Evolutionary conservation across 30 jellyfish, hydroid and myxozoan genomes (phyloP).

Genomic region (Catostylus mosaicus): DNA sequence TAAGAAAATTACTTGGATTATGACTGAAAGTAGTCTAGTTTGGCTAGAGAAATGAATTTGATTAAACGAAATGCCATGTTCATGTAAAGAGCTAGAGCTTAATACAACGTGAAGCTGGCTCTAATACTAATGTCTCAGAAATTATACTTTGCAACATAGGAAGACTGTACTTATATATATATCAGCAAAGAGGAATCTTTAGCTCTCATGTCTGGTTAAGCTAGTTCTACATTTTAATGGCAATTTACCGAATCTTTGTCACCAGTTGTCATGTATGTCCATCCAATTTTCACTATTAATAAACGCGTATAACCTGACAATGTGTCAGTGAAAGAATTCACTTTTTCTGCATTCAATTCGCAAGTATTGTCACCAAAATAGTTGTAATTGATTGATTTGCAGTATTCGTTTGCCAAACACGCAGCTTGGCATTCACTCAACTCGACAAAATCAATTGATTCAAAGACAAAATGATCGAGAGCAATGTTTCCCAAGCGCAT

Average conservation of each 20-base stretch:
- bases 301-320: background rate
- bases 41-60: too few species aligned
- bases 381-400: background rate
- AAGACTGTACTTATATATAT: too few species aligned
- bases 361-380: background rate
- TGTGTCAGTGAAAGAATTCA: background rate
- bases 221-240: too few species aligned
- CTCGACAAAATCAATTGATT: background rate
- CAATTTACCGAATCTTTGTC: background rate
- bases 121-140: too few species aligned
- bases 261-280: constrained; percentile 5
- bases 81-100: too few species aligned
- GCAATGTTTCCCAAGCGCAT: background rate
- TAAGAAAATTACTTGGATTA: too few species aligned
- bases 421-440: background rate
- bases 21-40: too few species aligned
- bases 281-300: background rate
- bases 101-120: too few species aligned
- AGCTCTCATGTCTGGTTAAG: too few species aligned
- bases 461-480: background rate
- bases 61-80: too few species aligned
- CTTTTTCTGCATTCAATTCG: background rate
- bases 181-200: too few species aligned
- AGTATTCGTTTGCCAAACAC: constrained; percentile 5
- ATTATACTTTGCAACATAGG: too few species aligned